A percentile compares a stretch with the other conserved stretches of the same genome.
These are phyloP conservation scores for Osmerus mordax DNA, from an alignment of 2,113 vertebrate genomes.

Conservation along the genomic window DNA sequence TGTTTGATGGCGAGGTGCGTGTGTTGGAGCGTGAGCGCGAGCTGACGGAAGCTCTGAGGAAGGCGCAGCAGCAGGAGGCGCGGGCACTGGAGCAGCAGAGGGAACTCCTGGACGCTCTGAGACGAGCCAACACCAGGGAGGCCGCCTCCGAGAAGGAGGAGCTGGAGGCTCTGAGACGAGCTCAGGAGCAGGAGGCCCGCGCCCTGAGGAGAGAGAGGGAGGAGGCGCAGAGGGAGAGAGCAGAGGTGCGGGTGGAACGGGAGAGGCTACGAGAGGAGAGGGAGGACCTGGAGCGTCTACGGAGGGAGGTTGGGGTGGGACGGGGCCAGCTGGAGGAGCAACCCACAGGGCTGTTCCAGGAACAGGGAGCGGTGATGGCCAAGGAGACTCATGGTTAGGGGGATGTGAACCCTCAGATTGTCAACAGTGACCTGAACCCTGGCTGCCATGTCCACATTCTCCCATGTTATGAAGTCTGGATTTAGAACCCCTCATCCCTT, in stretches of 20 bases:
- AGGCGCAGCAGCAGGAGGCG: constrained; percentile 62
- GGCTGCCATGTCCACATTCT: background rate
- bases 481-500: background rate
- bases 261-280: constrained; percentile 53
- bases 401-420: no score
- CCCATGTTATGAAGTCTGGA: background rate
- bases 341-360: background rate
- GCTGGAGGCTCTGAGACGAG: constrained; percentile 57
- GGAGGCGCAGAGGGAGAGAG: constrained; percentile 50
- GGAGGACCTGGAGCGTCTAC: constrained; percentile 35
- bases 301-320: background rate
- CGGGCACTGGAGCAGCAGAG: constrained; percentile 62
- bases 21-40: constrained; percentile 54
- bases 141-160: constrained; percentile 51
- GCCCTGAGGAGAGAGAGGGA: constrained; percentile 49
- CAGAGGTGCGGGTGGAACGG: constrained; percentile 49
- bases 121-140: constrained; percentile 49
- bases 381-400: background rate
- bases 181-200: constrained; percentile 60
- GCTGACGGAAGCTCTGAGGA: constrained; percentile 64
- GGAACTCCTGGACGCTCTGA: constrained; percentile 57
- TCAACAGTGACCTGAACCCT: background rate
- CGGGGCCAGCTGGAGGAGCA: background rate
- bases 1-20: constrained; percentile 16
- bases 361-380: background rate